Conservation (phyloP, 1,140 invertebrate genomes). For the Drosophila obscura region DNA sequence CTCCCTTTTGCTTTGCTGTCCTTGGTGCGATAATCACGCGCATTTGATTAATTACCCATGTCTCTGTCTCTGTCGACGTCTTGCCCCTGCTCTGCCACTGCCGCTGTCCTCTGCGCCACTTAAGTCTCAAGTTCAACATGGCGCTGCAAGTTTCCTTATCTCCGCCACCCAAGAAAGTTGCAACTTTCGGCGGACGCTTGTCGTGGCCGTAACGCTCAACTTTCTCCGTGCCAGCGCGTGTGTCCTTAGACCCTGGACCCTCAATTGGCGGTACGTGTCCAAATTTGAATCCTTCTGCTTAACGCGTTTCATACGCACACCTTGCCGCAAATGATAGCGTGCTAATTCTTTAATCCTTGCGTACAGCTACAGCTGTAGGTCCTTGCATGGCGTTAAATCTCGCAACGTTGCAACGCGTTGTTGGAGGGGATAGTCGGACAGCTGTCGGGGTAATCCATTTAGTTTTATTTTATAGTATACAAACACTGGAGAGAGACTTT, state of each 20-base stretch:
- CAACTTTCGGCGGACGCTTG: constrained; percentile 26
- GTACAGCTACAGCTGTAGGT: too few species aligned
- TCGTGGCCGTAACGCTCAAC: constrained; percentile 19
- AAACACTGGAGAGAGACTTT: background rate
- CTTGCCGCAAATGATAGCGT: too few species aligned
- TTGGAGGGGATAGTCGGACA: too few species aligned
- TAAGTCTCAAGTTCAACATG: constrained; percentile 77
- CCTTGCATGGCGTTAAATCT: background rate
- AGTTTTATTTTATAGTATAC: background rate
- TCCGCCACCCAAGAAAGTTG: constrained; percentile 42
- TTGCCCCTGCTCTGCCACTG: too few species aligned
- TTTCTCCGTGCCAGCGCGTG: background rate
- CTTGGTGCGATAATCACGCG: constrained; percentile 68
- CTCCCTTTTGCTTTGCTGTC: constrained; percentile 16
- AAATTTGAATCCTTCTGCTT: constrained; percentile 34
- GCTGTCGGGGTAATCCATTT: too few species aligned
- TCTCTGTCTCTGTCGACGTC: background rate
- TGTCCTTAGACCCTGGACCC: constrained; percentile 3
- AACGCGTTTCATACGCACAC: constrained; percentile 9
- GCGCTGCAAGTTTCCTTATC: constrained; percentile 69
- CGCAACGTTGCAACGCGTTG: too few species aligned
- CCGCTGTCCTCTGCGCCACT: constrained; percentile 21
- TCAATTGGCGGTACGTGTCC: constrained; percentile 31
- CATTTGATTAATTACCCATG: constrained; percentile 76
- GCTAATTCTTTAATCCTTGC: too few species aligned